These are phyloP conservation scores for Agelastica alni DNA, from an alignment of 2,888 invertebrate species.

Conservation along the genomic window DNA sequence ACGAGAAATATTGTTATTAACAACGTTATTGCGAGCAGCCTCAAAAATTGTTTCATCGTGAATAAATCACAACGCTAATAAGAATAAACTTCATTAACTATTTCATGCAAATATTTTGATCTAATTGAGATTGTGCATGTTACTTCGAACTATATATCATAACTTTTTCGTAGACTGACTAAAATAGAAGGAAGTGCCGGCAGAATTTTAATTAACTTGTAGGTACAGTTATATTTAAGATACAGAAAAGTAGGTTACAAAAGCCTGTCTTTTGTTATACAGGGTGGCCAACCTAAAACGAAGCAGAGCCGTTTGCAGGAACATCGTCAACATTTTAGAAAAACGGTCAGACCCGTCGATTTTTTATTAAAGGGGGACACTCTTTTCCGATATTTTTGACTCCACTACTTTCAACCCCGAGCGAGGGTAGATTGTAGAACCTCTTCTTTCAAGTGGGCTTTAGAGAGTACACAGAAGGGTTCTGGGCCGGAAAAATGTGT, in stretches of 20 bases:
- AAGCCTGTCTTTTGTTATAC: background rate
- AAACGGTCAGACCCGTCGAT: too few species aligned
- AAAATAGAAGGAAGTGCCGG: conserved; percentile 14
- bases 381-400: too few species aligned
- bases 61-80: background rate
- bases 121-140: conserved; percentile 15
- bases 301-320: too few species aligned
- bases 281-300: too few species aligned
- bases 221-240: conserved; percentile 22
- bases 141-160: conserved; percentile 8
- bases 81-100: background rate
- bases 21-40: conserved; percentile 3
- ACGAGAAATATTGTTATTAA: too few species aligned
- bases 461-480: too few species aligned
- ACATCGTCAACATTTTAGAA: too few species aligned
- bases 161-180: conserved; percentile 18
- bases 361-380: too few species aligned
- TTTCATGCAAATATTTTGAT: conserved; percentile 3
- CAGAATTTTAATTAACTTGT: conserved; percentile 24
- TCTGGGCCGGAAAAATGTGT: too few species aligned
- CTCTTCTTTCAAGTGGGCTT: too few species aligned
- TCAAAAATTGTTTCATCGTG: conserved; percentile 18
- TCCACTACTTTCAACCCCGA: too few species aligned
- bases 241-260: conserved; percentile 19
- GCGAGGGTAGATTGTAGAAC: too few species aligned